Evolutionary conservation across 64 coral and sea anemone genomes (phyloP), one percentile per base, ranked within the genome.

Genomic region (Montipora cactus): DNA sequence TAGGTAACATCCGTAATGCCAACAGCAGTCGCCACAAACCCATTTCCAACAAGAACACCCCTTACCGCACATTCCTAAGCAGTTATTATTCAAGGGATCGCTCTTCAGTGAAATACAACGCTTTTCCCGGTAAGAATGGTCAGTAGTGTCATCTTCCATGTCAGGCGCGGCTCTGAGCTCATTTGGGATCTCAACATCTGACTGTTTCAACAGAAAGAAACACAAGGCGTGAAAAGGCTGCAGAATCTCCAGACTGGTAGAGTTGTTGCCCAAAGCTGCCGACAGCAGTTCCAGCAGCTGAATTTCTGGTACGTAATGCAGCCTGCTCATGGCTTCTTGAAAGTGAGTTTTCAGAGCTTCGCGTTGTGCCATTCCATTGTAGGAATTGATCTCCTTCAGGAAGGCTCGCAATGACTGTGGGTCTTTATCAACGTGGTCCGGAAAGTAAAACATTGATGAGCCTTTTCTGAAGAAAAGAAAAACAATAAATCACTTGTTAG

Each of bases 211-310:
- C 14, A 78, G 13, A 9, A 48, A 48, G 5, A 78, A 7, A 4
- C 76, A 78, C 14, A 78, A 15, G 44, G 45, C 45, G 47, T 78
- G 10, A 13, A 78, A 78, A 48, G 76, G 45, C 44, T 78, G 2
- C 12, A 78, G 44, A 19, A 49, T 48, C 16, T 78, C 76, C 76
- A 78, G 47, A 14, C 15, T 10, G 47, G 76, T 51, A 18, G 76
- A 50, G 47, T 47, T 78, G 47, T 78, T 47, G 11, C 44, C 12
- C 6, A 78, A 44, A 11, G 45, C 76, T 49, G 76, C 76, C 49
- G 45, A 78, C 44, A 48, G 12, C 49, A 44, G 44, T 18, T 50
- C 76, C 76, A 78, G 76, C 44, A 78, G 76, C 76, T 78, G 76
- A 44, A 78, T 47, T 14, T 78, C 76, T 16, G 76, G 76, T 9